These are phyloP conservation scores for Chaunax sp. DNA, from an alignment of 2,797 vertebrate species.

Conservation along the genomic window DNA sequence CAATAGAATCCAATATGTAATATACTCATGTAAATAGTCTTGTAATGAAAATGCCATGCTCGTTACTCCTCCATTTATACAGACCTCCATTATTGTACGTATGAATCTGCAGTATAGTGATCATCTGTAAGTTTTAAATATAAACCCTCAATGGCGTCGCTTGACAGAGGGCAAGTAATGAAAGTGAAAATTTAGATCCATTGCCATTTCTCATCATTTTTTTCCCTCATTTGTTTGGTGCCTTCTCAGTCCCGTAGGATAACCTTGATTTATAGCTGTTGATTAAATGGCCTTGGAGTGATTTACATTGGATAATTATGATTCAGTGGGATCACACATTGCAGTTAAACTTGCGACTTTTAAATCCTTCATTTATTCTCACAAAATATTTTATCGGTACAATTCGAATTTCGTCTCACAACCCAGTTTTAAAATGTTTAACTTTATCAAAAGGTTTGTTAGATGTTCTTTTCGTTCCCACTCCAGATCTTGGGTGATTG, in stretches of 20 bases:
- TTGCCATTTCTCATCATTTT: conserved; percentile 80
- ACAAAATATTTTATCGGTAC: not conserved
- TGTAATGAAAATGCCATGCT: conserved; percentile 34
- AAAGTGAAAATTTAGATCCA: conserved; percentile 32
- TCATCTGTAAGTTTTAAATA: conserved; percentile 25
- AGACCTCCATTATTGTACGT: not conserved
- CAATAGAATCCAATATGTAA: conserved; percentile 24
- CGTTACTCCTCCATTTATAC: conserved; percentile 10
- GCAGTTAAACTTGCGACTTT: not conserved
- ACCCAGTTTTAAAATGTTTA: not conserved
- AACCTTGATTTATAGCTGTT: conserved; percentile 1
- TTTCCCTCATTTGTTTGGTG: conserved; percentile 35
- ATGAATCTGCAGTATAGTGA: conserved; percentile 12
- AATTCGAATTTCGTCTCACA: too few species aligned
- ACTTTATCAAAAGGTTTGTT: not conserved
- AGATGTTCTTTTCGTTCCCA: conserved; percentile 2
- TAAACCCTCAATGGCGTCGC: not conserved
- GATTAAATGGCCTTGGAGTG: conserved; percentile 1
- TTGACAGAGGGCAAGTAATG: conserved; percentile 6
- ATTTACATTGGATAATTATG: not conserved
- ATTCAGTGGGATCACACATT: not conserved
- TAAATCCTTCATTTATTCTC: not conserved
- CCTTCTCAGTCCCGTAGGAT: conserved; percentile 5
- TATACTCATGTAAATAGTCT: conserved; percentile 25
- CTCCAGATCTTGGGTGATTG: conserved; percentile 97